Percentiles rank a stretch among this genome's conserved stretches.
Conservation (phyloP, 2,888 invertebrate genomes). For the Anagyrus pseudococci region DNA sequence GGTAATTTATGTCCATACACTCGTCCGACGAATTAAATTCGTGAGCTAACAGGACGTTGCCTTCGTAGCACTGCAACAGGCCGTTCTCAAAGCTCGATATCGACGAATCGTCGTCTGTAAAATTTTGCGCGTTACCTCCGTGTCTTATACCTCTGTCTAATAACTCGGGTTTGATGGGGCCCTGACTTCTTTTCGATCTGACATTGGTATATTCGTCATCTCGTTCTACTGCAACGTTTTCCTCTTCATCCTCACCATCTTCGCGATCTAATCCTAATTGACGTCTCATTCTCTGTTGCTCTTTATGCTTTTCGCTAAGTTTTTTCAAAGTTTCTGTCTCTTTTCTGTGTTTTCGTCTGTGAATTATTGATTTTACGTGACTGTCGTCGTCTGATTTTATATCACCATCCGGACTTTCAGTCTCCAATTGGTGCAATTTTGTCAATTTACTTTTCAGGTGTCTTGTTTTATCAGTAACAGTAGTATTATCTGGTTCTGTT, state of each 20-base stretch:
- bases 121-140: slow-evolving; percentile 74
- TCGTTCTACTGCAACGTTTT: slow-evolving; percentile 36
- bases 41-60: slow-evolving; percentile 76
- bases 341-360: slow-evolving; percentile 25
- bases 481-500: slow-evolving; percentile 28
- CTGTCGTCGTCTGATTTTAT: slow-evolving; percentile 19
- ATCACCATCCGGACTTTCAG: slow-evolving; percentile 41
- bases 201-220: slow-evolving; percentile 7
- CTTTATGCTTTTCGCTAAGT: slow-evolving; percentile 22
- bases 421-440: slow-evolving; percentile 38
- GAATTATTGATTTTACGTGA: slow-evolving; percentile 14
- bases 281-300: slow-evolving; percentile 37
- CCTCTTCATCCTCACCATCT: slow-evolving; percentile 41
- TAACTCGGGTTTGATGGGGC: slow-evolving; percentile 54
- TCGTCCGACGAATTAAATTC: slow-evolving; percentile 73
- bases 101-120: slow-evolving; percentile 68
- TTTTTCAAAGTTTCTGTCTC: slow-evolving; percentile 27
- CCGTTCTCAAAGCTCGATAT: slow-evolving; percentile 85
- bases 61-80: slow-evolving; percentile 77
- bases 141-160: slow-evolving; percentile 79
- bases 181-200: slow-evolving; percentile 37
- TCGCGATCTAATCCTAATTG: slow-evolving; percentile 40
- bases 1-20: slow-evolving; percentile 74
- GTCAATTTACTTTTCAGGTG: slow-evolving; percentile 44
- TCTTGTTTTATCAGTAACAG: slow-evolving; percentile 41